Base-by-base conservation (phyloP, 2,888 invertebrate genomes). In the Drosophila testacea region DNA sequence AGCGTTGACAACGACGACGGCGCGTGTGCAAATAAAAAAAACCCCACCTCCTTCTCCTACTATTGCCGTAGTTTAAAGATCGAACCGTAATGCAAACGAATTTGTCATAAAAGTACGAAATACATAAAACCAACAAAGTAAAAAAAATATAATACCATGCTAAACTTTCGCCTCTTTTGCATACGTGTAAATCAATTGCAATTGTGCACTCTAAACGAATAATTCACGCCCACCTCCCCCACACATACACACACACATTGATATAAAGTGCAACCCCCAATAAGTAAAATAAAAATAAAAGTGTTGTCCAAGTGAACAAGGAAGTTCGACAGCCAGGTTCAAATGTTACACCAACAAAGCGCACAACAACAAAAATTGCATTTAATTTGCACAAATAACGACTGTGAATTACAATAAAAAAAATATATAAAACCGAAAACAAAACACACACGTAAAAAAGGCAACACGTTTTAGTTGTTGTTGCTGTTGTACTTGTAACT, bases 281-380 rank as follows among this genome's bases (percentile, higher is more conserved):
- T 3, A 22, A 2, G 3, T 3, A 13, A 47, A 32, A 13, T 13
- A 10, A 52, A 51, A 16, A 28, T n/a, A 42, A 4, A 65, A 64
- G 75, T 79, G 75, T 75, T 47, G 59, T 62, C 47, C 56, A 50
- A 54, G 48, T 64, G 61, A 75, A 81, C 69, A 71, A 88, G 82
- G 86, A 88, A 85, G 88, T 85, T 82, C 83, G 46, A 6, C 34
- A 27, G 60, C 28, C 50, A 54, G 81, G 83, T 88, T 83, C 89
- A 88, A 83, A 83, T 88, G 87, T 81, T 83, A 72, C 61, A 74
- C 88, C 82, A 75, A 72, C 46, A 65, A 77, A 59, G 39, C 52
- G 51, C 65, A 62, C 61, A 59, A 57, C 61, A 59, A 30, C 50
- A 68, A 74, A 81, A 84, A 56, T 66, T 86, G 84, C 88, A 86